Evolutionary conservation across 2,113 vertebrate species (phyloP).

Genomic region (Cottus gobio): DNA sequence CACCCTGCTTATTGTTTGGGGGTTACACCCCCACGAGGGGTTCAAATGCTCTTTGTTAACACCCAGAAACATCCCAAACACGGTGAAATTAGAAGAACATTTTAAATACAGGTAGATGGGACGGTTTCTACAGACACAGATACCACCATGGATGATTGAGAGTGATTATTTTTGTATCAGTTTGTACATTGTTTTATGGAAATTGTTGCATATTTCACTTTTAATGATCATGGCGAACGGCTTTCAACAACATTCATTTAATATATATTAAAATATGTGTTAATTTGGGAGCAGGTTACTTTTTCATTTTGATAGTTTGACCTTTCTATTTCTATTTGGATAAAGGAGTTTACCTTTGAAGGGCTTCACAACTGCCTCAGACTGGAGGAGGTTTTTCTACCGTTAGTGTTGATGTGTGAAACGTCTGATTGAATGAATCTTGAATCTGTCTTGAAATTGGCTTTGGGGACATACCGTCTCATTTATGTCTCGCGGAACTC

Average conservation of each 20-base stretch:
- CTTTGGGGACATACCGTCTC: conserved; percentile 30
- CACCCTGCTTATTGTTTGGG: too few relatives aligned
- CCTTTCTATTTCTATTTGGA: conserved; percentile 44
- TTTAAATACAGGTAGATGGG: neutral
- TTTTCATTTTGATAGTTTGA: conserved; percentile 3
- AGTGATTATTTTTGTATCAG: too few relatives aligned
- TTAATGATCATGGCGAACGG: neutral
- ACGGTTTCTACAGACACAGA: neutral
- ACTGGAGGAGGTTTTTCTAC: conserved; percentile 16
- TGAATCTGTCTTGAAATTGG: conserved; percentile 32
- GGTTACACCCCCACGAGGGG: too few relatives aligned
- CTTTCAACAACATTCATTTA: neutral
- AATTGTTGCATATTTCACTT: neutral
- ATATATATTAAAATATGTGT: conserved; percentile 1
- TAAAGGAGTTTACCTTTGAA: conserved; percentile 15
- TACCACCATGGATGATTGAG: neutral
- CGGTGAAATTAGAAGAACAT: too few relatives aligned
- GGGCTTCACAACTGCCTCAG: conserved; percentile 17
- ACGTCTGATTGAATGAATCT: conserved; percentile 31
- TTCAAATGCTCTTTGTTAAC: too few relatives aligned
- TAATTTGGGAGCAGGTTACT: neutral
- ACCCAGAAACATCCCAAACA: too few relatives aligned
- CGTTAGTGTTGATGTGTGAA: conserved; percentile 28
- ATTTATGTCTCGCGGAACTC: conserved; percentile 27
- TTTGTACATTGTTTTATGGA: neutral